Conservation (phyloP, 64 coral and sea anemone species). For the Exaiptasia diaphana region DNA sequence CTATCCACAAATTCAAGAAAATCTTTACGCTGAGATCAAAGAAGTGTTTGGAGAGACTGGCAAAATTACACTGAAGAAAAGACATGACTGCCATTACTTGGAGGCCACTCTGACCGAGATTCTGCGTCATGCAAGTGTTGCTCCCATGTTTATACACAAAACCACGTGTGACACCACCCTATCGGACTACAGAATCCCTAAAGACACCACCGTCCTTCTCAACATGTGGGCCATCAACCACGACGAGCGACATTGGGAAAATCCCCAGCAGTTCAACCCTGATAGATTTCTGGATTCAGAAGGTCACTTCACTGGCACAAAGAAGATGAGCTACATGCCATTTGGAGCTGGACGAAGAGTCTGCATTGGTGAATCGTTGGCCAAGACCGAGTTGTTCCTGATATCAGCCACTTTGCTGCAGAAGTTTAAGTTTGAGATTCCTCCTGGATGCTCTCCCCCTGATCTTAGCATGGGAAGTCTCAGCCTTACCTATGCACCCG, state of each 20-base stretch:
- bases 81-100: not conserved
- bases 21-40: not conserved
- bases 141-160: constrained; percentile 55
- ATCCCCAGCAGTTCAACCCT: constrained; percentile 60
- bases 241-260: constrained; percentile 51
- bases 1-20: constrained; percentile 13
- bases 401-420: constrained; percentile 52
- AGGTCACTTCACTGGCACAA: constrained; percentile 20
- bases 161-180: constrained; percentile 30
- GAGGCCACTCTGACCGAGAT: not conserved
- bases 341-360: constrained; percentile 58
- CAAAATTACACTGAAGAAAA: not conserved
- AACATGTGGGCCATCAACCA: constrained; percentile 77
- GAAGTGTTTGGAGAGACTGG: not conserved
- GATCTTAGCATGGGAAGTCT: not conserved
- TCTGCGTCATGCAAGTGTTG: not conserved
- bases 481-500: not conserved
- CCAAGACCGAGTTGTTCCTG: constrained; percentile 74
- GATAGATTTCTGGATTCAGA: constrained; percentile 52
- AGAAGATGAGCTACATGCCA: constrained; percentile 8
- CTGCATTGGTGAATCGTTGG: constrained; percentile 59
- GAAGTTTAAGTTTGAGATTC: constrained; percentile 36
- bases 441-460: not conserved
- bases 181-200: constrained; percentile 50
- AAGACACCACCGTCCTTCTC: constrained; percentile 51